Conservation (phyloP, 2,113 vertebrate genomes). For the Spilogale gracilis region DNA sequence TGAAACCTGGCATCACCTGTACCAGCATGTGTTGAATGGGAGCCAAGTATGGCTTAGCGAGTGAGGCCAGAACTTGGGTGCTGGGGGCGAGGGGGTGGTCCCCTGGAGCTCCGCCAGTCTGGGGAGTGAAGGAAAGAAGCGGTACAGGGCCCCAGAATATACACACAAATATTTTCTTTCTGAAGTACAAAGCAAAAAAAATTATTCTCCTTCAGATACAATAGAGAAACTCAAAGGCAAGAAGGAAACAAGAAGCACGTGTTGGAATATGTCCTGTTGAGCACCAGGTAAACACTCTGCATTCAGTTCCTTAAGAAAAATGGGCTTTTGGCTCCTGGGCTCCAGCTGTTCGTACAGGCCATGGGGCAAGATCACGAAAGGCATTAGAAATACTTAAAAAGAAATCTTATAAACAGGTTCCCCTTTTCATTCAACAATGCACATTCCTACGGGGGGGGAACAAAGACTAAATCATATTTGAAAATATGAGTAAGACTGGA, state of each 20-base stretch:
- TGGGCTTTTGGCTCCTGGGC: not conserved
- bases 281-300: not conserved
- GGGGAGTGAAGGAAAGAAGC: not conserved
- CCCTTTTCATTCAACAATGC: not conserved
- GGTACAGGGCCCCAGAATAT: not conserved
- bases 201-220: constrained; percentile 42
- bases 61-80: not conserved
- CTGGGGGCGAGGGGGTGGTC: no score
- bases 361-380: not conserved
- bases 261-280: not conserved
- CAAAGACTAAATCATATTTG: constrained; percentile 35
- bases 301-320: no score
- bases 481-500: not conserved
- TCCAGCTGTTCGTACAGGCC: not conserved
- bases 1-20: not conserved
- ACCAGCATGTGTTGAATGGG: not conserved
- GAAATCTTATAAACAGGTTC: not conserved
- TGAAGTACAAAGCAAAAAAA: constrained; percentile 37
- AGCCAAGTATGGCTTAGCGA: not conserved
- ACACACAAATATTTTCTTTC: not conserved
- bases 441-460: not conserved
- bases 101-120: not conserved
- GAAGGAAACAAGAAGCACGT: not conserved
- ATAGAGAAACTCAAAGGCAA: not conserved
- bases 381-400: not conserved